Conservation (phyloP, 2,797 vertebrate species). For the Tokudaia tokunoshimensis region DNA sequence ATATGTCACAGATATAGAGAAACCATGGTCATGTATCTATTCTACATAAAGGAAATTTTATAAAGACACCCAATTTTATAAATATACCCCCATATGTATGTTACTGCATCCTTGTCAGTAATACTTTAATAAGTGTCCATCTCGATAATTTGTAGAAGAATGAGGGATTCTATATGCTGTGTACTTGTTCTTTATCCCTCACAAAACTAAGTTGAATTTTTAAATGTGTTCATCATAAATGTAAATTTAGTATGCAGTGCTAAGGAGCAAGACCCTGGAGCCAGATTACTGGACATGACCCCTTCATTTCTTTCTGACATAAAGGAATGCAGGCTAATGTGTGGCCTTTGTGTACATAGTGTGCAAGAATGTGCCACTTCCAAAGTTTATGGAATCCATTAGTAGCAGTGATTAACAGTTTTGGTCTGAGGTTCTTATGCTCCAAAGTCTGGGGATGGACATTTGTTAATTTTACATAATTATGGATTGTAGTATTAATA, state of each 20-base stretch:
- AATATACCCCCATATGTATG: background rate
- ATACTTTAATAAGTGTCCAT: background rate
- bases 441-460: background rate
- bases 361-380: background rate
- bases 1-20: background rate
- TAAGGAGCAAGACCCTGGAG: background rate
- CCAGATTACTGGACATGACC: background rate
- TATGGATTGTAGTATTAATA: background rate
- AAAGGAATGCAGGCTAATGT: background rate
- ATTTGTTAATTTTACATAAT: background rate
- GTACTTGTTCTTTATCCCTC: background rate
- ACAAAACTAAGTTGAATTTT: background rate
- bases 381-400: background rate
- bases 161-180: background rate
- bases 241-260: background rate
- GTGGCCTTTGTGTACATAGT: background rate
- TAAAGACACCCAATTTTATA: background rate
- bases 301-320: background rate
- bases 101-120: background rate
- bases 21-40: background rate
- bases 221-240: background rate
- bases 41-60: background rate
- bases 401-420: background rate
- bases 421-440: background rate
- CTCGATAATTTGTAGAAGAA: constrained; percentile 16